These are phyloP conservation scores for Corythaixoides concolor DNA, from an alignment of 2,113 vertebrate genomes.

Conservation along the genomic window DNA sequence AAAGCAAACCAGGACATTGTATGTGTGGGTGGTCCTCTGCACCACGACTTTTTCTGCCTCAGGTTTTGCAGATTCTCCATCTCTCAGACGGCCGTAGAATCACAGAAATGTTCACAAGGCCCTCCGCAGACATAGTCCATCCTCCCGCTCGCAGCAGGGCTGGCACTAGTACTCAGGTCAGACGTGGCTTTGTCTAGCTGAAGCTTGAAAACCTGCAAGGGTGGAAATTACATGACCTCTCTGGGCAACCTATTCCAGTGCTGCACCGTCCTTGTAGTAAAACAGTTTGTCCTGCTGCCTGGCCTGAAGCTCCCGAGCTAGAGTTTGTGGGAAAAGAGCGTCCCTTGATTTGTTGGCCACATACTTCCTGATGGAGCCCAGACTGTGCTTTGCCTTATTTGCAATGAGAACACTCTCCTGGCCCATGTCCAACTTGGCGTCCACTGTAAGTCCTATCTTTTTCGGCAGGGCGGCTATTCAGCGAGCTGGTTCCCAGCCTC, in stretches of 20 bases:
- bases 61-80: not conserved
- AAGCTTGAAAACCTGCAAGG: not conserved
- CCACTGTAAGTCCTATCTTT: not conserved
- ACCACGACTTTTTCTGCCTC: not conserved
- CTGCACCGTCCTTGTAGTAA: not conserved
- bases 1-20: fast-evolving
- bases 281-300: not conserved
- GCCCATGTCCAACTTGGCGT: not conserved
- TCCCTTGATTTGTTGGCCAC: not conserved
- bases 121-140: not conserved
- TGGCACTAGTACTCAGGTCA: not conserved
- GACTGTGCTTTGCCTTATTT: not conserved
- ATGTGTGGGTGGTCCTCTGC: not conserved
- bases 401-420: not conserved
- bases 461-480: not conserved
- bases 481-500: not conserved
- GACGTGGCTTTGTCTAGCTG: not conserved
- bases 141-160: not conserved
- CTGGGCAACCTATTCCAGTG: not conserved
- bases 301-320: not conserved
- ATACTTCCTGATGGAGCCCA: not conserved
- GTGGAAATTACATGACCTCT: not conserved
- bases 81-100: not conserved
- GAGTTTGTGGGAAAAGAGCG: fast-evolving
- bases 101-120: fast-evolving